Conservation (phyloP, 2,113 vertebrate species). For the Xenopus laevis region DNA sequence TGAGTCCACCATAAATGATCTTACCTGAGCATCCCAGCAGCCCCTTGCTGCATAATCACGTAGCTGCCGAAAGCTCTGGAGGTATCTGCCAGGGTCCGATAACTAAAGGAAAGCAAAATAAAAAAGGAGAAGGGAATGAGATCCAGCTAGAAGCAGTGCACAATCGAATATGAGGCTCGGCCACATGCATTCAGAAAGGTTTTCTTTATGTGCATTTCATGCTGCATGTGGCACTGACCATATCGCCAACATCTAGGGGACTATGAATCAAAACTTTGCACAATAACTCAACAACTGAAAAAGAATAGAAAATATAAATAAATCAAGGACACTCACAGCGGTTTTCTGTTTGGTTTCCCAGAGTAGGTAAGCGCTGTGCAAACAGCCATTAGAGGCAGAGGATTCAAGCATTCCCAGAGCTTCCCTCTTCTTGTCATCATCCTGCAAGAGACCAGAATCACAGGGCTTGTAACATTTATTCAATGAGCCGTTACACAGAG, state of each 20-base stretch:
- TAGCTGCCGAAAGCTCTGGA: slow-evolving; percentile 87
- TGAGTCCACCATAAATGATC: not conserved
- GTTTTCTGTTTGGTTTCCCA: slow-evolving; percentile 80
- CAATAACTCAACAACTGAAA: not conserved
- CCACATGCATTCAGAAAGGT: too few relatives aligned
- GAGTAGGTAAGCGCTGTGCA: slow-evolving; percentile 87
- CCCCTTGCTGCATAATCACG: slow-evolving; percentile 88
- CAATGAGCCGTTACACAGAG: not conserved
- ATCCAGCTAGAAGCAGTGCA: too few relatives aligned
- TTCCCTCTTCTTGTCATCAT: slow-evolving; percentile 72
- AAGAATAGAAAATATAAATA: not conserved
- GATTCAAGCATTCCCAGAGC: slow-evolving; percentile 79
- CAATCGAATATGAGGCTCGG: too few relatives aligned
- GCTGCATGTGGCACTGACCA: too few relatives aligned
- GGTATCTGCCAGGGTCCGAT: slow-evolving; percentile 85
- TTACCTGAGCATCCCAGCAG: slow-evolving; percentile 96
- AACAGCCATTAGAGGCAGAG: slow-evolving; percentile 79
- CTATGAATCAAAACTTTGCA: too few relatives aligned
- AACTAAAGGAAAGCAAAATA: slow-evolving; percentile 58
- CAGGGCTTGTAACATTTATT: not conserved
- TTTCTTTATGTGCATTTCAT: too few relatives aligned
- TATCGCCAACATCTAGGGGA: too few relatives aligned
- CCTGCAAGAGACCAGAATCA: slow-evolving; percentile 59
- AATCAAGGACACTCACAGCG: slow-evolving; percentile 68
- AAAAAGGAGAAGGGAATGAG: too few relatives aligned